A percentile compares a stretch with the other conserved stretches of the same genome.
These are phyloP conservation scores for Antechinus stuartii DNA, from an alignment of 2,113 vertebrate species.

Conservation along the genomic window DNA sequence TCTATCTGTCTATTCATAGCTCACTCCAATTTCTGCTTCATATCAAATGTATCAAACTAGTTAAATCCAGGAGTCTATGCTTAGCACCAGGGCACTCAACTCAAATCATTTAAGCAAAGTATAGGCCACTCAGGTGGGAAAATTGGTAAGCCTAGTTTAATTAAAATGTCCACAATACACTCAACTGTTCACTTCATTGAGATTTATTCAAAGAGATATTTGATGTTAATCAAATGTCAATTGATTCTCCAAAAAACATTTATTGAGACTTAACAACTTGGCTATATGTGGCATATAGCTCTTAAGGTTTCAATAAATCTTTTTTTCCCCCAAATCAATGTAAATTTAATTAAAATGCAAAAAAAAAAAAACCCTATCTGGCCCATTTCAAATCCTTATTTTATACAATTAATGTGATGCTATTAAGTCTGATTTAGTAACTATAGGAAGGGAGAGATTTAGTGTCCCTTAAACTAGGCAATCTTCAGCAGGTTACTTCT, in stretches of 20 bases:
- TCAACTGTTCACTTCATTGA: conserved; percentile 57
- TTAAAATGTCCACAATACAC: conserved; percentile 64
- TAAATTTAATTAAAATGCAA: conserved; percentile 77
- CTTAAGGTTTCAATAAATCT: conserved; percentile 73
- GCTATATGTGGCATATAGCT: conserved; percentile 55
- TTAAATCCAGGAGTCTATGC: background rate
- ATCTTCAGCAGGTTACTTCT: background rate
- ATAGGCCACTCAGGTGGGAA: conserved; percentile 16
- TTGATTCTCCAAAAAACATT: conserved; percentile 67
- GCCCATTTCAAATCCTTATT: conserved; percentile 69
- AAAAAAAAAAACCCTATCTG: conserved; percentile 28
- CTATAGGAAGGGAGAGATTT: conserved; percentile 36
- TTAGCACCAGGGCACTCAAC: background rate
- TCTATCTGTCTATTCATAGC: background rate
- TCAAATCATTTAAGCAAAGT: conserved; percentile 32
- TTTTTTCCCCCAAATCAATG: conserved; percentile 65
- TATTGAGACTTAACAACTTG: conserved; percentile 64
- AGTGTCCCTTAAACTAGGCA: conserved; percentile 42
- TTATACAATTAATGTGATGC: conserved; percentile 67
- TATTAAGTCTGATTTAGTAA: conserved; percentile 74
- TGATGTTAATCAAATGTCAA: conserved; percentile 72
- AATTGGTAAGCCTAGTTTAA: conserved; percentile 51
- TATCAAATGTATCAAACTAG: background rate
- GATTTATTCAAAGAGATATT: conserved; percentile 72
- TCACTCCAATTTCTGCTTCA: background rate